A percentile compares a stretch with the other conserved stretches of the same genome.
Evolutionary conservation across 2,113 vertebrate genomes (phyloP).

Genomic region (Lamprologus sp.): DNA sequence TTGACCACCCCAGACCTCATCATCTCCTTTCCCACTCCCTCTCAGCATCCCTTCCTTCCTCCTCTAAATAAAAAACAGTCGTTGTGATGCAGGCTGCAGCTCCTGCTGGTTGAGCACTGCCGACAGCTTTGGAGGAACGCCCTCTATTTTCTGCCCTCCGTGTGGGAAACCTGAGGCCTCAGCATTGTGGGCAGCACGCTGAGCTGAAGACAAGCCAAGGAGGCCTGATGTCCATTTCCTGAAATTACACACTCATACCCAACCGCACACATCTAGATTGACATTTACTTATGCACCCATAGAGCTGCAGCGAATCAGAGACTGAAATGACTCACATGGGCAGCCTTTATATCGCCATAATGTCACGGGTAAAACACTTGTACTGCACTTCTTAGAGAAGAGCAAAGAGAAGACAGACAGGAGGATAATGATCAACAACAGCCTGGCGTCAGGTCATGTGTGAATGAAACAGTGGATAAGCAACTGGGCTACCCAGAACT

Average conservation of each 20-base stretch:
- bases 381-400: background rate
- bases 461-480: background rate
- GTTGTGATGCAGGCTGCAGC: background rate
- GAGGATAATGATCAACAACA: background rate
- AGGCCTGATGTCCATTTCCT: background rate
- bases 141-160: background rate
- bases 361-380: background rate
- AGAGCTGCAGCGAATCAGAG: background rate
- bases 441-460: rapidly evolving
- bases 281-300: background rate
- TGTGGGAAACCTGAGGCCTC: constrained; percentile 34
- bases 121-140: constrained; percentile 21
- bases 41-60: background rate
- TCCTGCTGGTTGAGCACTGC: constrained; percentile 7
- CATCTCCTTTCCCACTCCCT: background rate
- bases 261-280: background rate
- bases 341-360: background rate
- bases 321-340: background rate
- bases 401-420: background rate
- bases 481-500: background rate
- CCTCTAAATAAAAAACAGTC: constrained; percentile 17
- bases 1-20: background rate
- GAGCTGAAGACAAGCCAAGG: background rate
- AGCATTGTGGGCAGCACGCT: background rate
- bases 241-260: background rate